These are phyloP conservation scores for Listrodromus nycthemerus DNA, from an alignment of 2,888 invertebrate genomes.

Conservation along the genomic window DNA sequence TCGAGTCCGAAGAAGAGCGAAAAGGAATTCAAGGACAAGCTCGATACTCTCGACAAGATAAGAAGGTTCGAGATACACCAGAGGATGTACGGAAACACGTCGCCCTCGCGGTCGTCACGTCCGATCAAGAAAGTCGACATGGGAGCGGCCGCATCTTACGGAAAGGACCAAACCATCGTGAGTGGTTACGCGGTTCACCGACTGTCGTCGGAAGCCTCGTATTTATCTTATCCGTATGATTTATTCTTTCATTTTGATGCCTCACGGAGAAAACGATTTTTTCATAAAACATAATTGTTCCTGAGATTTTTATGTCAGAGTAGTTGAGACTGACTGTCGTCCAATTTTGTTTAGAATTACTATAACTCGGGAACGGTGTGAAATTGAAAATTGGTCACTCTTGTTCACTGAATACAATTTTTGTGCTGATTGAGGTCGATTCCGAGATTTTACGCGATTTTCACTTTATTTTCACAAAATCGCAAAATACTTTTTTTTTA, in stretches of 20 bases:
- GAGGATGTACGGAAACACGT: conserved; percentile 79
- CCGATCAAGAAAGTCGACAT: conserved; percentile 87
- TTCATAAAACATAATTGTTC: too few species aligned
- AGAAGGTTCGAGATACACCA: conserved; percentile 81
- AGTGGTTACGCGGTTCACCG: conserved; percentile 35
- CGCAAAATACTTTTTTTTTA: neutral
- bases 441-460: too few species aligned
- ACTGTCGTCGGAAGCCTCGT: neutral
- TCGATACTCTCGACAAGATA: conserved; percentile 80
- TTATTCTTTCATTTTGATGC: neutral
- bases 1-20: conserved; percentile 84
- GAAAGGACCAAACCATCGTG: conserved; percentile 84
- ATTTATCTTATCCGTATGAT: conserved; percentile 25
- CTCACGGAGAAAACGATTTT: too few species aligned
- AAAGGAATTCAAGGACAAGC: conserved; percentile 86
- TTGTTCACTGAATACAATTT: too few species aligned
- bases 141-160: conserved; percentile 90
- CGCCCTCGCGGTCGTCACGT: conserved; percentile 83
- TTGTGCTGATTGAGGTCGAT: too few species aligned
- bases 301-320: neutral
- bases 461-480: neutral
- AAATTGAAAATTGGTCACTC: too few species aligned
- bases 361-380: neutral
- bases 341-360: too few species aligned
- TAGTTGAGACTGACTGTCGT: too few species aligned